Percentiles rank a stretch among this genome's conserved stretches.
phyloP scores from a whole-genome alignment of 2,797 vertebrate genomes.

The Enteromius fasciolatus region DNA sequence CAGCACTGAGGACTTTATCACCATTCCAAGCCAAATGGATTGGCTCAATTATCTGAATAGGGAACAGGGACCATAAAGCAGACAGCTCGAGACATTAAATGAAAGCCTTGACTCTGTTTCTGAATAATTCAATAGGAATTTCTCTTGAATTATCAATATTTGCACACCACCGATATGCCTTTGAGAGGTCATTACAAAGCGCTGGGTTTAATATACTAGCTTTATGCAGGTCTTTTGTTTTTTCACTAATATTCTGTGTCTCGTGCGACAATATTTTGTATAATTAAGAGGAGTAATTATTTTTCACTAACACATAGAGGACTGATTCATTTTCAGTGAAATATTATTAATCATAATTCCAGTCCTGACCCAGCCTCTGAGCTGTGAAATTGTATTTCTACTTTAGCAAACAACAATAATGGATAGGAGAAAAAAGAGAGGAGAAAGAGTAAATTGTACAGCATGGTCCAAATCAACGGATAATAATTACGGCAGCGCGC shows the following conservation, averaged over 20 bases:
- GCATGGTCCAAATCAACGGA: conserved; percentile 68
- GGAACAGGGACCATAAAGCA: conserved; percentile 20
- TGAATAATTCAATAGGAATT: conserved; percentile 43
- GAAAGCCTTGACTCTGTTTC: conserved; percentile 24
- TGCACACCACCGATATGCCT: conserved; percentile 20
- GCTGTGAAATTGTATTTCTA: conserved; percentile 83
- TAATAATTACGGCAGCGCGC: conserved; percentile 70
- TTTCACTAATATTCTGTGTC: conserved; percentile 61
- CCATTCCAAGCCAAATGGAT: conserved; percentile 36
- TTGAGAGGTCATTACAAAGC: conserved; percentile 24
- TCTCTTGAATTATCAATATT: conserved; percentile 46
- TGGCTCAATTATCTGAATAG: conserved; percentile 37
- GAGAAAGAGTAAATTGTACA: conserved; percentile 66
- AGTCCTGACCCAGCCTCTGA: conserved; percentile 75
- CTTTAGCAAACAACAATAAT: conserved; percentile 82
- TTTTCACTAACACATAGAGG: conserved; percentile 72
- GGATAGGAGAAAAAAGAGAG: conserved; percentile 60
- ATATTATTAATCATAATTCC: conserved; percentile 80
- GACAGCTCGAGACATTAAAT: conserved; percentile 21
- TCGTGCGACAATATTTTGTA: conserved; percentile 72
- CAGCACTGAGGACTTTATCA: conserved; percentile 39
- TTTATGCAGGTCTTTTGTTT: not conserved
- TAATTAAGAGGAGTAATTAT: conserved; percentile 80
- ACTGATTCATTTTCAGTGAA: conserved; percentile 76
- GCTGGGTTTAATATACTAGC: not conserved